phyloP scores from a whole-genome alignment of 2,888 invertebrate genomes.

The Andrena flavipes region DNA sequence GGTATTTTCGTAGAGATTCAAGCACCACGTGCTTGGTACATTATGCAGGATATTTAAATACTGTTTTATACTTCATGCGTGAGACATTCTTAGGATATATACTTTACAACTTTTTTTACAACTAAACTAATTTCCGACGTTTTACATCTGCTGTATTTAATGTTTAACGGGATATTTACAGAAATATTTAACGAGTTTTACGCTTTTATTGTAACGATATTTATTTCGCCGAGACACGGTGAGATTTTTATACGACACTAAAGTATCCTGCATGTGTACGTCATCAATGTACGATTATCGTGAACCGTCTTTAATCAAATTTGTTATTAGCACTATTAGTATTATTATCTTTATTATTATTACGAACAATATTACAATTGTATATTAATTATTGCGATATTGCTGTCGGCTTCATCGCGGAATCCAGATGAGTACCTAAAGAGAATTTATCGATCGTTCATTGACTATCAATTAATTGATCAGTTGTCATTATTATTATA shows the following conservation, averaged over 20 bases:
- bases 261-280: slow-evolving; percentile 58
- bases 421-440: slow-evolving; percentile 65
- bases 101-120: background rate
- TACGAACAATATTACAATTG: slow-evolving; percentile 56
- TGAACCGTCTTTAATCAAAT: slow-evolving; percentile 69
- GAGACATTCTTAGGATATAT: background rate
- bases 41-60: slow-evolving; percentile 56
- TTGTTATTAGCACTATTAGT: slow-evolving; percentile 68
- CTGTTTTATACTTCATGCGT: slow-evolving; percentile 4
- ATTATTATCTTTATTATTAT: slow-evolving; percentile 51
- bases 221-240: slow-evolving; percentile 20
- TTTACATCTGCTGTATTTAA: background rate
- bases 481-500: slow-evolving; percentile 71
- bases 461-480: slow-evolving; percentile 67
- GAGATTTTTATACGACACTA: slow-evolving; percentile 4
- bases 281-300: slow-evolving; percentile 46
- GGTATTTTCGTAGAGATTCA: slow-evolving; percentile 50
- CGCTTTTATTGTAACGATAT: slow-evolving; percentile 17
- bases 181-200: background rate
- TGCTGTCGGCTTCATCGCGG: slow-evolving; percentile 60
- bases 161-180: slow-evolving; percentile 1
- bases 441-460: slow-evolving; percentile 72
- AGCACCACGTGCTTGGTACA: slow-evolving; percentile 44
- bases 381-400: slow-evolving; percentile 66
- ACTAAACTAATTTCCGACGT: background rate